Base-by-base conservation (phyloP, 2,797 vertebrate genomes). In the Ciconia nigra region DNA sequence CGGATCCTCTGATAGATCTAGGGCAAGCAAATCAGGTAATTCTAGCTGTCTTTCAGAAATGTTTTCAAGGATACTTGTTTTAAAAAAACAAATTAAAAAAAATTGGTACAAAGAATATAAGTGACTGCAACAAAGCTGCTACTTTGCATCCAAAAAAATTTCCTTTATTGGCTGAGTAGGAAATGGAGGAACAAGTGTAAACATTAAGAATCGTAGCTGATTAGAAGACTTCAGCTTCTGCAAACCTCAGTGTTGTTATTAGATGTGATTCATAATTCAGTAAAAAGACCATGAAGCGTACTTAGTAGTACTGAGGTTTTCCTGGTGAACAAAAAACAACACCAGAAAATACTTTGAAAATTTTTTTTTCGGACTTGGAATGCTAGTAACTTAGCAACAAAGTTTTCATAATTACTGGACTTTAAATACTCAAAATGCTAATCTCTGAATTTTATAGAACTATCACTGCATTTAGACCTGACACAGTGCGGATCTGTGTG, bases 11-110 rank as follows among this genome's bases (percentile, higher is more conserved):
- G 97, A 96, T 90, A 97, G 97, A n/a, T 96, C 98, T 24, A 95
- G 98, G 83, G 93, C 96, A 54, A 98, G 97, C 84, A 98, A 98
- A 89, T 98, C 98, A 29, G 98, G 98, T 98, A 95, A 97, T 54
- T 84, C 26, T 51, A 33, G 9, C 42, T 72, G 35, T 33, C 55
- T 58, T 72, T 73, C 55, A 74, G 47, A 71, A 83, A 26, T 31
- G 16, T 39, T 87, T 84, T 72, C n/a, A 54, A 61, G 39, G 22
- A 13, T 41, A 17, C 3, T 79, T 55, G 5, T 47, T 13, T 41
- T 12, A 11, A 24, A 57, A 57, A 66, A 71, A 25, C 2, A 17
- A 69, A 15, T 5, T 24, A 3, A 1, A 18, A 44, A 49, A 58
- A 83, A 35, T 2, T 14, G 4, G 11, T 41, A 17, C 4, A 13